A percentile compares a stretch with the other conserved stretches of the same genome.
These are phyloP conservation scores for Xestia rhomboidea DNA, from an alignment of 2,888 invertebrate genomes.

Conservation along the genomic window DNA sequence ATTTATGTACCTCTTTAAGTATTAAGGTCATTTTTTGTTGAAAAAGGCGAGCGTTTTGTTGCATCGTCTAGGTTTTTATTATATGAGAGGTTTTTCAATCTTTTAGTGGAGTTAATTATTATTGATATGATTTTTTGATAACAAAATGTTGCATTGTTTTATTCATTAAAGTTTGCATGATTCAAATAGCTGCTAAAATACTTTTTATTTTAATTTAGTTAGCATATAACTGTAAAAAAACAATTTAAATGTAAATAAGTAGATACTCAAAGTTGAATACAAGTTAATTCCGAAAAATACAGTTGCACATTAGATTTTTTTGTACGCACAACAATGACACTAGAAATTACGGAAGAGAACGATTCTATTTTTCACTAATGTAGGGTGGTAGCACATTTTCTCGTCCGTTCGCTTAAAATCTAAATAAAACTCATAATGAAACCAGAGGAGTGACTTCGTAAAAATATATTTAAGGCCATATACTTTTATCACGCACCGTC, in stretches of 20 bases:
- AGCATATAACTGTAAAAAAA: slow-evolving; percentile 5
- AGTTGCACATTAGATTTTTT: slow-evolving; percentile 24
- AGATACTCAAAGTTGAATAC: background rate
- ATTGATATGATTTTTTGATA: slow-evolving; percentile 8
- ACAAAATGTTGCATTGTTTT: slow-evolving; percentile 29
- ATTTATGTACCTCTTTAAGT: slow-evolving; percentile 54
- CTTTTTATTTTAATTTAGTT: background rate
- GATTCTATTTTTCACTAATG: slow-evolving; percentile 52
- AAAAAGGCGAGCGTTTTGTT: slow-evolving; percentile 28
- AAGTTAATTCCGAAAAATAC: slow-evolving; percentile 16
- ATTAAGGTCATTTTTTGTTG: slow-evolving; percentile 60
- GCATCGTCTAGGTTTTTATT: slow-evolving; percentile 23
- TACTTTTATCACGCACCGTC: slow-evolving; percentile 76
- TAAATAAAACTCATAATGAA: slow-evolving; percentile 70
- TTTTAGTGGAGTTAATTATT: slow-evolving; percentile 17
- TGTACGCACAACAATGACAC: slow-evolving; percentile 32
- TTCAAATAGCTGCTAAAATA: background rate
- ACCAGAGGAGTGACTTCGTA: slow-evolving; percentile 65
- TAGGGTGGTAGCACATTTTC: slow-evolving; percentile 54
- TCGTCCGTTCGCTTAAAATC: slow-evolving; percentile 61
- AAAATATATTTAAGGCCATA: slow-evolving; percentile 72
- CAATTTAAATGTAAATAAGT: slow-evolving; percentile 34
- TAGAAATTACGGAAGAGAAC: slow-evolving; percentile 22
- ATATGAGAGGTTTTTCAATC: slow-evolving; percentile 10
- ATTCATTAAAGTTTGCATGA: background rate